Evolutionary conservation across 2,113 vertebrate genomes (phyloP).

Genomic region (Bos indicus): DNA sequence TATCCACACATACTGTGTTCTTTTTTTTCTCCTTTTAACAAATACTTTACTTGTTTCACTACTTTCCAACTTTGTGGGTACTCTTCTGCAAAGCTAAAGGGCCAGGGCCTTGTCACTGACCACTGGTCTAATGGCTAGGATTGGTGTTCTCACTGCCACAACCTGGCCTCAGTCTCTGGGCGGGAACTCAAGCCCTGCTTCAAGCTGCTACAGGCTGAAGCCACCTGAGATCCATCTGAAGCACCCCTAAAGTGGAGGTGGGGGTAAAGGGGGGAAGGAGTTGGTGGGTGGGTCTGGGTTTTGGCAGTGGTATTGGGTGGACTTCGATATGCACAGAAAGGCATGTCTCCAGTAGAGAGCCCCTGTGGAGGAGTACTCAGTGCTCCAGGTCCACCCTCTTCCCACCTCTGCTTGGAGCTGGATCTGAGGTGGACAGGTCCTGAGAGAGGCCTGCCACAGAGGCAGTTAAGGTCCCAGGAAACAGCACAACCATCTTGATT

Average conservation of each 20-base stretch:
- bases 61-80: neutral
- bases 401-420: neutral
- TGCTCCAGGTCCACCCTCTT: neutral
- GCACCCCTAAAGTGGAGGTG: neutral
- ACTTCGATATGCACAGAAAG: neutral
- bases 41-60: neutral
- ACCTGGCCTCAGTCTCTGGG: neutral
- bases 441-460: neutral
- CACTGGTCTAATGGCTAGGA: neutral
- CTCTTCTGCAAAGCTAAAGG: neutral
- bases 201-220: neutral
- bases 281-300: neutral
- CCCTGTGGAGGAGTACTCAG: neutral
- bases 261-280: neutral
- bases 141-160: neutral
- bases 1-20: neutral
- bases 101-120: neutral
- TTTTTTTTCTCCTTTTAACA: neutral
- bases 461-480: neutral
- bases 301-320: neutral
- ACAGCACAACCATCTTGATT: neutral
- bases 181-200: neutral
- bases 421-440: neutral
- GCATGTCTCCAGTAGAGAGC: neutral
- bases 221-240: neutral